These are phyloP conservation scores for Papilio aristodemus DNA, from an alignment of 1,140 invertebrate species.

Conservation along the genomic window DNA sequence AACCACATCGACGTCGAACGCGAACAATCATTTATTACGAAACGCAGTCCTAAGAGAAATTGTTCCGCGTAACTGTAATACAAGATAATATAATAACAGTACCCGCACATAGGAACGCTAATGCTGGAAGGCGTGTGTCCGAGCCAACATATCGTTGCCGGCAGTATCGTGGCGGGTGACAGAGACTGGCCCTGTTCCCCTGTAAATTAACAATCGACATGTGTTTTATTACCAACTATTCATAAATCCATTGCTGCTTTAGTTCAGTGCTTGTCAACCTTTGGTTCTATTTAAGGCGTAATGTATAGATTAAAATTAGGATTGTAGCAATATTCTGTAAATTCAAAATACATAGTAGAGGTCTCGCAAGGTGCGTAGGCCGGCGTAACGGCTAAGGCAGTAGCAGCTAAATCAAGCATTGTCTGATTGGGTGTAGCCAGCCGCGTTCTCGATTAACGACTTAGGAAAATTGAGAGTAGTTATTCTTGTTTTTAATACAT, in stretches of 20 bases:
- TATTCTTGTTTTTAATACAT: neutral
- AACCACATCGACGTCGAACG: conserved; percentile 32
- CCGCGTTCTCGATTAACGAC: conserved; percentile 41
- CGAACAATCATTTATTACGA: conserved; percentile 44
- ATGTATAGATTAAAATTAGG: conserved; percentile 15
- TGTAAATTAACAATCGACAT: neutral
- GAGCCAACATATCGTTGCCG: conserved; percentile 56
- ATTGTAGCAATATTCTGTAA: neutral
- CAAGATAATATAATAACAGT: conserved; percentile 48
- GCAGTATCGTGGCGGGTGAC: conserved; percentile 34
- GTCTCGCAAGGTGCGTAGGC: conserved; percentile 57
- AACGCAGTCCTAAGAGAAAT: conserved; percentile 38
- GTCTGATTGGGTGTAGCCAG: conserved; percentile 64
- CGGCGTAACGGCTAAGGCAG: conserved; percentile 59
- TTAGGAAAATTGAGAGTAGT: conserved; percentile 16
- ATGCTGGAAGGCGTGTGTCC: conserved; percentile 60
- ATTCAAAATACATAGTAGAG: conserved; percentile 33
- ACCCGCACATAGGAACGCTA: conserved; percentile 52
- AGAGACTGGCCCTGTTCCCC: neutral
- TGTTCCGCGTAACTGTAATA: conserved; percentile 43
- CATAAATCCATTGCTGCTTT: neutral
- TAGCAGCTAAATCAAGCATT: conserved; percentile 66
- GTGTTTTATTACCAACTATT: neutral
- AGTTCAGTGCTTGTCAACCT: neutral
- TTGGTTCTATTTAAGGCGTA: neutral